Base-by-base conservation (phyloP, 2,797 vertebrate species). In the Ambastaia sidthimunki region DNA sequence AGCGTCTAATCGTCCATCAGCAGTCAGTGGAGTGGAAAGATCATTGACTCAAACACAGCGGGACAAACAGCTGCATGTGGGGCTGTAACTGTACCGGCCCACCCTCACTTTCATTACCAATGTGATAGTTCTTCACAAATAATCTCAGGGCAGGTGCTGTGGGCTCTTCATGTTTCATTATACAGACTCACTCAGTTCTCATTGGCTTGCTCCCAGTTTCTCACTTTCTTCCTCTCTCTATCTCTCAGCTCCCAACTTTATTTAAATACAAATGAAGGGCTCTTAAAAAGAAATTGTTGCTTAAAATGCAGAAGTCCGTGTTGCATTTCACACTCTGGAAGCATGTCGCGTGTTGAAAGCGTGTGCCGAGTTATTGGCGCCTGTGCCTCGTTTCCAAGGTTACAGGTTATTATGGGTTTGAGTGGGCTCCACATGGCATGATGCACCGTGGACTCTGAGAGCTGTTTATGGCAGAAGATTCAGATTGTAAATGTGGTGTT, bases 281-380 rank as follows among this genome's bases (percentile, higher is more conserved):
- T 84, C 83, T 84, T 85, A 85, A 89, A 90, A 90, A 81, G 83
- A 80, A 82, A 84, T 88, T 84, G 86, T 87, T 68, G n/a, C 79
- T 81, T 52, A 86, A 85, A 86, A 78, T 71, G 68, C 84, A 50
- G 50, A 71, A 82, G 74, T 83, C 74, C 78, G 62, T 77, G 54
- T 79, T 75, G 85, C 82, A 65, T 90, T 92, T 88, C 82, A 84
- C 87, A 87, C 78, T 69, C 73, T 15, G 82, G 63, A 74, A 81
- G 69, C 74, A 44, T 65, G 50, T 71, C 78, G 86, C 74, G 82
- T 82, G 84, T 88, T 83, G 85, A 83, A 79, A 82, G 83, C 54
- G 50, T 86, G 81, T 50, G 80, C 80, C 34, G 59, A 82, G 84
- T 85, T 85, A 87, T 81, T 85, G 72, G 84, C 76, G 81, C 78